Percentiles rank a stretch among this genome's conserved stretches.
These are phyloP conservation scores for Callionymus lyra DNA, from an alignment of 2,113 vertebrate species.

Conservation along the genomic window DNA sequence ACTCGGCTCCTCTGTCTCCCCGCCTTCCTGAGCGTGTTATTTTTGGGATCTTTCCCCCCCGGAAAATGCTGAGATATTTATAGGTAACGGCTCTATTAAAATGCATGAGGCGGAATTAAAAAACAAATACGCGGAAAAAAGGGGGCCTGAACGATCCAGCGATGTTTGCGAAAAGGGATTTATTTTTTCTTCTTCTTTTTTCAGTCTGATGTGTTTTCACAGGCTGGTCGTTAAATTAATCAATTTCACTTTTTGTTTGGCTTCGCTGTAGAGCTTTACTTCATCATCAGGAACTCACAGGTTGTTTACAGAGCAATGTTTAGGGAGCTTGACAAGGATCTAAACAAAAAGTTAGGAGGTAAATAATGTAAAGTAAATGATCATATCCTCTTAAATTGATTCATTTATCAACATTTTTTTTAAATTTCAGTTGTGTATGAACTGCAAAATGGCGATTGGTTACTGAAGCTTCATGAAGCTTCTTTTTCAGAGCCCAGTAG, in stretches of 20 bases:
- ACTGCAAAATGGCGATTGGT: too few relatives aligned
- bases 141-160: conserved; percentile 42
- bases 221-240: conserved; percentile 52
- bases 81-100: conserved; percentile 65
- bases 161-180: conserved; percentile 57
- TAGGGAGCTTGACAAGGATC: too few relatives aligned
- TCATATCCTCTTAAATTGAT: too few relatives aligned
- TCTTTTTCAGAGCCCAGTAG: too few relatives aligned
- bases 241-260: conserved; percentile 52
- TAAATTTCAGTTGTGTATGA: too few relatives aligned
- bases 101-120: conserved; percentile 64
- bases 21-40: conserved; percentile 68
- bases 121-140: conserved; percentile 51
- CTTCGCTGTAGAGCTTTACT: conserved; percentile 35
- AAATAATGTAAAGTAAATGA: too few relatives aligned
- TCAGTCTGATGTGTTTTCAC: conserved; percentile 61
- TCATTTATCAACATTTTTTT: too few relatives aligned
- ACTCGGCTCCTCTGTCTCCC: conserved; percentile 59
- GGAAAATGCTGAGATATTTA: conserved; percentile 59
- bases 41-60: conserved; percentile 56
- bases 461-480: too few relatives aligned
- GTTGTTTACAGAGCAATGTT: conserved; percentile 3
- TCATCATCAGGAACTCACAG: conserved; percentile 48
- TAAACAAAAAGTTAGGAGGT: too few relatives aligned
- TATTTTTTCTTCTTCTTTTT: too few relatives aligned